Evolutionary conservation across 2,888 invertebrate genomes (phyloP).

Genomic region (Drosophila nigricruria): DNA sequence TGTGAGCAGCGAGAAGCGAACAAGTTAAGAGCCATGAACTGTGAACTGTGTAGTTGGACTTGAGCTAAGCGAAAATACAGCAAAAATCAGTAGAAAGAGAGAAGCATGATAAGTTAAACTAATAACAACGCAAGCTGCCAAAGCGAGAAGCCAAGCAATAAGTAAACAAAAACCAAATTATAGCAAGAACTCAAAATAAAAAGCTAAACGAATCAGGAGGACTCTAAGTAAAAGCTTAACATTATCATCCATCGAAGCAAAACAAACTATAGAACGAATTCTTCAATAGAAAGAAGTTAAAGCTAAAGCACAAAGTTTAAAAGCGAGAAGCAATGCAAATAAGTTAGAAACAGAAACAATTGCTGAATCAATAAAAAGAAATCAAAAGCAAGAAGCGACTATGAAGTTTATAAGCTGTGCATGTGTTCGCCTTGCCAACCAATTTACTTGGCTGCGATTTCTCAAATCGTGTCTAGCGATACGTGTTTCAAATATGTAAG

Average conservation of each 20-base stretch:
- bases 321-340: not conserved
- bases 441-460: conserved; percentile 37
- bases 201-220: too few relatives aligned
- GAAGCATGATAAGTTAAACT: not conserved
- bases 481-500: conserved; percentile 25
- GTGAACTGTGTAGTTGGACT: not conserved
- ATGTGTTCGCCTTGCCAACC: conserved; percentile 8
- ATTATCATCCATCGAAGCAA: too few relatives aligned
- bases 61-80: not conserved
- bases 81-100: not conserved
- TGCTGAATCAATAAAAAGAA: not conserved
- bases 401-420: not conserved
- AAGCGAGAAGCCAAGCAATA: not conserved
- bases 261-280: not conserved
- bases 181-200: too few relatives aligned
- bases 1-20: conserved; percentile 4
- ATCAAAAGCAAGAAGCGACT: conserved; percentile 7
- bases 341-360: not conserved
- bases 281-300: not conserved
- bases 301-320: not conserved
- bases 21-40: not conserved
- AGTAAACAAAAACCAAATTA: too few relatives aligned
- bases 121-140: not conserved
- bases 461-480: conserved; percentile 37
- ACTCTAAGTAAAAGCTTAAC: too few relatives aligned